phyloP scores from a whole-genome alignment of 2,888 invertebrate species.

The Aleiodes leptofemur region DNA sequence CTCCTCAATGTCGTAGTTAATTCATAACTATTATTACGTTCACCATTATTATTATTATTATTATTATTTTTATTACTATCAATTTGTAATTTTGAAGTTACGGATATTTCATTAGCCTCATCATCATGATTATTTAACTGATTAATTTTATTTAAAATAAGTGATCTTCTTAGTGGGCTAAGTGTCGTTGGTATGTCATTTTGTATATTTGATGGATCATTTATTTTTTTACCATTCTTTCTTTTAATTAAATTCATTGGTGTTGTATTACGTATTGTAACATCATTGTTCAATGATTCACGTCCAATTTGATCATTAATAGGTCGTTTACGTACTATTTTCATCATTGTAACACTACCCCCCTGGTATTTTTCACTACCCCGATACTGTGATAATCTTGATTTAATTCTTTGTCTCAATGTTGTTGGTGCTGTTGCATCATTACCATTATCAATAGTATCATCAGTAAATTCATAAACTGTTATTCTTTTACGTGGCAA shows the following conservation, averaged over 20 bases:
- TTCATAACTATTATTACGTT: not conserved
- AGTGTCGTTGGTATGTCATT: conserved; percentile 37
- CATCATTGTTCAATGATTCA: conserved; percentile 39
- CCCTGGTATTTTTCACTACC: conserved; percentile 44
- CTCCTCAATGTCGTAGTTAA: no score
- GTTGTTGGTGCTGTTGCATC: conserved; percentile 33
- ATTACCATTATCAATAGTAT: conserved; percentile 32
- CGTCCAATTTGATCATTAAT: conserved; percentile 35
- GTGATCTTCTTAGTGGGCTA: conserved; percentile 37
- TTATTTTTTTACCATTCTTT: conserved; percentile 4
- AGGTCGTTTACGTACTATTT: conserved; percentile 43
- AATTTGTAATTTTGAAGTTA: not conserved
- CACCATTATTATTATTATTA: not conserved
- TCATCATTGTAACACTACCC: conserved; percentile 44
- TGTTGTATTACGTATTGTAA: conserved; percentile 32
- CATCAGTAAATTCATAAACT: conserved; percentile 32
- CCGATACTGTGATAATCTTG: conserved; percentile 37
- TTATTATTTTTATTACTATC: not conserved
- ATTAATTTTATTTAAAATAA: conserved; percentile 41
- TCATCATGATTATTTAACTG: conserved; percentile 48
- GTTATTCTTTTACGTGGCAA: conserved; percentile 20
- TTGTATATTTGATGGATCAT: conserved; percentile 12
- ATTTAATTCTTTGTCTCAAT: conserved; percentile 33
- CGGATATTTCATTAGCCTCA: conserved; percentile 53
- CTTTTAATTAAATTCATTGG: conserved; percentile 5